Base-by-base conservation (phyloP, 2,113 vertebrate genomes). In the Columba janthina region DNA sequence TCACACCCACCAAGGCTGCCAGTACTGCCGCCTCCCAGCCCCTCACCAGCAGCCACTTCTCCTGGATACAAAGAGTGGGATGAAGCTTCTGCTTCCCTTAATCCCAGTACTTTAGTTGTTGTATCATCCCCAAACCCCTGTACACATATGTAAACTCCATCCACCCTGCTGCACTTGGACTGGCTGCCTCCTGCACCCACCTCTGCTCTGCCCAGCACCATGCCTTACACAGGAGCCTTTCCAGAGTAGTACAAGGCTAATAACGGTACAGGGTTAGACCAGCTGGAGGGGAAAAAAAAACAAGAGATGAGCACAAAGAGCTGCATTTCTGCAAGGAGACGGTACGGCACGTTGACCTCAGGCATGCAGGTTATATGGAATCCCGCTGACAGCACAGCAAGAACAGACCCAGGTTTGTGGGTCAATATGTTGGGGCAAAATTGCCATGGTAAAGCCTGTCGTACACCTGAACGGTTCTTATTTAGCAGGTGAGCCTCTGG, bases 261-360 rank as follows among this genome's bases (percentile, higher is more conserved):
- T 21, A 80, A 53, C 6, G 31, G 56, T 28, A 11, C 5, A 22
- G 31, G 29, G 9, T 3, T 61, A 50, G 72, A 38, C 3, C 1
- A 7, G 13, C n/a, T 1, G 28, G 28, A 79, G 48, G 48, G n/a
- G 2, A 20, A 12, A 54, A 64, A 64, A 16, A 50, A 26, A 15
- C 25, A 26, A 70, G 42, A 74, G 46, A 6, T 2, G 18, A 44
- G 12, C 44, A 24, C 7, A 60, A 50, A 12, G 69, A 81, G 48
- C 1, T n/a, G 22, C 20, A 25, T 44, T 89, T 77, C 38, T 69
- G 29, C 1, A 7, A 53, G 50, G 62, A 73, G 12, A 26, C 3
- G 0, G 11, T 2, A 3, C 0, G 1, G 51, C 21, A 17, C 0
- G 0, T 2, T 16, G 26, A 34, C 25, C 42, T 79, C 17, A 0